These are phyloP conservation scores for Anthopleura xanthogrammica DNA, from an alignment of 92 coral and sea anemone genomes.

Conservation along the genomic window DNA sequence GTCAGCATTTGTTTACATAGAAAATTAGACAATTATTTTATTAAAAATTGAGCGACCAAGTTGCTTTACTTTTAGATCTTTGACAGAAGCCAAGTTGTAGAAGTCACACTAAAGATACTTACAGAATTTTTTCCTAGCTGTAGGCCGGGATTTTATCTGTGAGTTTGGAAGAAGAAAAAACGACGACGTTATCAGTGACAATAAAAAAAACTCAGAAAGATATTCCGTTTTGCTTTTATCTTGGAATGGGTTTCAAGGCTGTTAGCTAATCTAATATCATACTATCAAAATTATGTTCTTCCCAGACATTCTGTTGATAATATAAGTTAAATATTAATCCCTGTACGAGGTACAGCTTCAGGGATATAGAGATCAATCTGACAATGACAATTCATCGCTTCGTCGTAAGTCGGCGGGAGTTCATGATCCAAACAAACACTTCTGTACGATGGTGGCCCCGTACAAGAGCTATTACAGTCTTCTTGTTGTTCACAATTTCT, in stretches of 20 bases:
- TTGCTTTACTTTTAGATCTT: too few species aligned
- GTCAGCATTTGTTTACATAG: too few species aligned
- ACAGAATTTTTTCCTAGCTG: too few species aligned
- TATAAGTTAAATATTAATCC: not conserved
- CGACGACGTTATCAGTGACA: too few species aligned
- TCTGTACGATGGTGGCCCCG: conserved; percentile 55
- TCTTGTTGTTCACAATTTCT: conserved; percentile 31
- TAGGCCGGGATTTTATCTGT: too few species aligned
- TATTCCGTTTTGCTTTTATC: too few species aligned
- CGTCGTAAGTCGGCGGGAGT: conserved; percentile 69
- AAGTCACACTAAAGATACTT: too few species aligned
- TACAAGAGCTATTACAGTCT: conserved; percentile 7
- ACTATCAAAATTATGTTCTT: not conserved
- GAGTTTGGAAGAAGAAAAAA: too few species aligned
- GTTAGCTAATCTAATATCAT: not conserved
- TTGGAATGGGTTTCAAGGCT: not conserved
- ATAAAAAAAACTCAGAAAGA: too few species aligned
- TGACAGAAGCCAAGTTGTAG: too few species aligned
- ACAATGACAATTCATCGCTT: conserved; percentile 37
- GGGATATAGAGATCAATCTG: not conserved
- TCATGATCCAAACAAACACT: conserved; percentile 58
- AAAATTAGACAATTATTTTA: too few species aligned
- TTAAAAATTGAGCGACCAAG: too few species aligned
- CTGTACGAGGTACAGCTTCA: not conserved
- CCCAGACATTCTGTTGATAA: not conserved